Conservation (phyloP, 2,113 vertebrate genomes). For the Sus scrofa region T2T-Sscrofa CM000822.6:14951001-14951500, state of each 20-base stretch:
- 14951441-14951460: conserved; percentile 18
- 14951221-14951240: background rate
- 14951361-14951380: background rate
- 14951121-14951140: background rate
- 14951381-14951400: conserved; percentile 48
- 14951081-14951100: no score
- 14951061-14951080: no score
- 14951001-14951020: no score
- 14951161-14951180: background rate
- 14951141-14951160: background rate
- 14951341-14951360: conserved; percentile 22
- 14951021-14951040: no score
- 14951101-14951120: background rate
- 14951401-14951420: conserved; percentile 52
- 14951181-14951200: background rate
- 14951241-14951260: background rate
- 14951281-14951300: background rate
- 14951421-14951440: conserved; percentile 4
- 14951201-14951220: background rate
- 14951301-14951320: conserved; percentile 27
- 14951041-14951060: no score
- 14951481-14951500: background rate
- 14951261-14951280: conserved; percentile 34
- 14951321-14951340: background rate
- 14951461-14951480: conserved; percentile 4